Evolutionary conservation across 1,140 invertebrate genomes (phyloP), one percentile per base, ranked within the genome.

Genomic region (Papilio polytes): DNA sequence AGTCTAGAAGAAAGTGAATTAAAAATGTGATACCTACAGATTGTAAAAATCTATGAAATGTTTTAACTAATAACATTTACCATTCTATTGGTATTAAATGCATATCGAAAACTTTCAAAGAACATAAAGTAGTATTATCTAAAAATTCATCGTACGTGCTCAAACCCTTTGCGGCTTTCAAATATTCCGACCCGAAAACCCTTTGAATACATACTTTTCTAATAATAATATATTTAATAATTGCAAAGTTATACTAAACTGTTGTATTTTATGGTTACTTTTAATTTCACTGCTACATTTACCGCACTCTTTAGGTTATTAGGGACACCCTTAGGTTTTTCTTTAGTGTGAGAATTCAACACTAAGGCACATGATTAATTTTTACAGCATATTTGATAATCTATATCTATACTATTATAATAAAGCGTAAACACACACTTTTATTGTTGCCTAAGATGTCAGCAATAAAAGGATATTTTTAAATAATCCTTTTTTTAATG

Each of bases 141-240:
- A 26, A 63, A 63, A 63, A 63, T 63, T 12, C 10, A 63, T 26
- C 22, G 22, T 63, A 63, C 59, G 59, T 63, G 22, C 59, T 63
- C 59, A 12, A 63, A 63, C 59, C 59, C 13, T 63, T 63, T 63
- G 59, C 22, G 59, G 59, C 59, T 26, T 63, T 63, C 18, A 26
- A 63, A 63, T 63, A 26, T 63, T 63, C 59, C 59, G 59, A 63
- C 20, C 20, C 59, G 12, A 63, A 63, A 63, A 13, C 59, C 59
- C 12, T 63, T 63, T 63, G 22, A 26, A 63, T 63, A 59, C 20
- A 63, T 63, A 63, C n/a, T 56, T 63, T 63, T 26, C 56, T 63
- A 63, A 26, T 63, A 26, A 26, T 63, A 41, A 41, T 8, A 59
- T 59, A 18, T 59, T 59, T 6, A 59, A 7, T 56, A 15, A 56